A percentile compares a stretch with the other conserved stretches of the same genome.
These are phyloP conservation scores for Nothura maculosa DNA, from an alignment of 2,797 vertebrate genomes.

Conservation along the genomic window DNA sequence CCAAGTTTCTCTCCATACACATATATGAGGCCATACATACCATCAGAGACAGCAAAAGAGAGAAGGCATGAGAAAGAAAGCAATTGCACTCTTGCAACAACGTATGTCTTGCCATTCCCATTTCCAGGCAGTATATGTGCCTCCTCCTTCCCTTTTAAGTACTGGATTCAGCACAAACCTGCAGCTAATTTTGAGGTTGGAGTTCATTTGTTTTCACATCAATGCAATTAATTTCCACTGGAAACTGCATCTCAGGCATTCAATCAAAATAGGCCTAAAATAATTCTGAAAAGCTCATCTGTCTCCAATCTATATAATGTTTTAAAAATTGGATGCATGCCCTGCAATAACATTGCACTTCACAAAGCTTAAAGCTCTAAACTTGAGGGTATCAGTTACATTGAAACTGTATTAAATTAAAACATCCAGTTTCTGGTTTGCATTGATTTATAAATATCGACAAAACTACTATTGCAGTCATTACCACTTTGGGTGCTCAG, in stretches of 20 bases:
- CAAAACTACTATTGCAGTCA: slow-evolving; percentile 64
- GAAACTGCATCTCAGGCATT: slow-evolving; percentile 77
- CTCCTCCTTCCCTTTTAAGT: slow-evolving; percentile 34
- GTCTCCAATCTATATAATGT: slow-evolving; percentile 79
- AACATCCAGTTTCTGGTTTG: slow-evolving; percentile 69
- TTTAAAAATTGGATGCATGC: slow-evolving; percentile 79
- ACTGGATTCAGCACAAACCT: slow-evolving; percentile 52
- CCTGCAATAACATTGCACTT: slow-evolving; percentile 70
- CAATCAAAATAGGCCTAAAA: slow-evolving; percentile 77
- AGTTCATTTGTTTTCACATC: slow-evolving; percentile 79
- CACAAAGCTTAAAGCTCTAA: slow-evolving; percentile 64
- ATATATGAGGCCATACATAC: background rate
- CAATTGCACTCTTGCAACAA: slow-evolving; percentile 48
- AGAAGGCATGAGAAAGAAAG: background rate
- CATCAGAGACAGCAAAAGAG: background rate
- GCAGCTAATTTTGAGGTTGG: slow-evolving; percentile 74
- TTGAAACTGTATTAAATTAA: slow-evolving; percentile 62
- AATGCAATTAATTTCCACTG: slow-evolving; percentile 79
- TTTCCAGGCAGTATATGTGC: slow-evolving; percentile 22
- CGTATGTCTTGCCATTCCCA: background rate
- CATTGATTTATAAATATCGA: slow-evolving; percentile 65
- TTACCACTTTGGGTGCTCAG: slow-evolving; percentile 43
- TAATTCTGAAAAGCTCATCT: slow-evolving; percentile 78
- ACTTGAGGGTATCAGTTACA: slow-evolving; percentile 68
- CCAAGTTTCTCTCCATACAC: background rate